Evolutionary conservation across 2,797 vertebrate genomes (phyloP).

Genomic region (Acipenser transmontanus): DNA sequence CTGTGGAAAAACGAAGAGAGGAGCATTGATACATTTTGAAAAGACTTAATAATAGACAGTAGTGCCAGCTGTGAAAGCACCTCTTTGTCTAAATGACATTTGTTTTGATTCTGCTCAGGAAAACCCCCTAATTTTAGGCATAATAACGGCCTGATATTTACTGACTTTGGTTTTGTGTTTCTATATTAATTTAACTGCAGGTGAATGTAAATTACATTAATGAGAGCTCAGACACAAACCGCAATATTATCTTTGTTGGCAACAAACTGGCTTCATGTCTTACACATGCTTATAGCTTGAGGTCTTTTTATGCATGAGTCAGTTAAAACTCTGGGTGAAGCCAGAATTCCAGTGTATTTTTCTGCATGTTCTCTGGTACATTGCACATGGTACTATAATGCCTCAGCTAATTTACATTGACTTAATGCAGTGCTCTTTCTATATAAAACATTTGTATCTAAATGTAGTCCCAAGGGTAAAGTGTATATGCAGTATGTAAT

Average conservation of each 20-base stretch:
- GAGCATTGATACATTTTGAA: slow-evolving; percentile 53
- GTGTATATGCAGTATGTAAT: too few relatives aligned
- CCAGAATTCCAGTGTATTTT: slow-evolving; percentile 26
- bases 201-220: slow-evolving; percentile 34
- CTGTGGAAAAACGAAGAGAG: slow-evolving; percentile 40
- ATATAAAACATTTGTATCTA: neutral
- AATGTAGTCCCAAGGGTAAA: too few relatives aligned
- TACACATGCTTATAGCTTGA: slow-evolving; percentile 25
- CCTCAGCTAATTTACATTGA: slow-evolving; percentile 29
- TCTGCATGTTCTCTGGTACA: slow-evolving; percentile 19
- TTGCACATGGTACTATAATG: slow-evolving; percentile 21
- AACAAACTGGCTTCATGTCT: slow-evolving; percentile 34
- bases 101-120: slow-evolving; percentile 47
- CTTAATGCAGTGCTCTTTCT: slow-evolving; percentile 7
- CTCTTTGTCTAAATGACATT: slow-evolving; percentile 44
- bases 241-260: slow-evolving; percentile 37
- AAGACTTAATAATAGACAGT: slow-evolving; percentile 45
- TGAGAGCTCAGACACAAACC: slow-evolving; percentile 24
- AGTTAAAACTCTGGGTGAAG: slow-evolving; percentile 20
- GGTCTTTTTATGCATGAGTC: slow-evolving; percentile 30
- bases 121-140: slow-evolving; percentile 31
- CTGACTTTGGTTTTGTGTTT: slow-evolving; percentile 29
- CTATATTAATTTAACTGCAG: slow-evolving; percentile 34
- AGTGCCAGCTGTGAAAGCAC: slow-evolving; percentile 47
- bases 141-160: slow-evolving; percentile 35